Evolutionary conservation across 2,888 invertebrate genomes (phyloP).

Genomic region (Netelia melanura): DNA sequence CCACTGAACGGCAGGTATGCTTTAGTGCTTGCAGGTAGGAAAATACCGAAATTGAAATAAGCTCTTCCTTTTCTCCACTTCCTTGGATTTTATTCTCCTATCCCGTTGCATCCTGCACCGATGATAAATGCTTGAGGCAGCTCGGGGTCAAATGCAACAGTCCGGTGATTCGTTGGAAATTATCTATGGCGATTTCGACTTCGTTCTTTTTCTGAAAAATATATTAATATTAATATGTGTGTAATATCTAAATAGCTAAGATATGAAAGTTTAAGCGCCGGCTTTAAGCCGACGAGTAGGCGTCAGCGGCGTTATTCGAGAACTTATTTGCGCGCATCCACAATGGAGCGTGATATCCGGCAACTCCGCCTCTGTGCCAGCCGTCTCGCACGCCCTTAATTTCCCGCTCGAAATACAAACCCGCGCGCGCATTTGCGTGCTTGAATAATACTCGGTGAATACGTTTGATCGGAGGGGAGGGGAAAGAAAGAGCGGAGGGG

Average conservation of each 20-base stretch:
- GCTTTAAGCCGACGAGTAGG: constrained; percentile 68
- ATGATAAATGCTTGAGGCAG: no score
- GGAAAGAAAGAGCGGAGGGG: neutral
- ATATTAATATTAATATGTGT: neutral
- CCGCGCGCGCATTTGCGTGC: constrained; percentile 31
- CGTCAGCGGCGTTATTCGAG: constrained; percentile 74
- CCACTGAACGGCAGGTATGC: constrained; percentile 41
- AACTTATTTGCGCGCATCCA: constrained; percentile 81
- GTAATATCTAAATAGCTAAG: neutral
- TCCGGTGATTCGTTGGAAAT: no score
- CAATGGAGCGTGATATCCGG: constrained; percentile 82
- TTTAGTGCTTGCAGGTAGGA: constrained; percentile 30
- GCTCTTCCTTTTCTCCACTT: neutral
- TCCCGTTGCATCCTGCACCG: no score
- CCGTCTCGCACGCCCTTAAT: constrained; percentile 72
- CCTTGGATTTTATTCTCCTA: neutral
- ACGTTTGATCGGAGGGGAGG: neutral
- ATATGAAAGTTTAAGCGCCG: constrained; percentile 30
- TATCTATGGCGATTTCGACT: no score
- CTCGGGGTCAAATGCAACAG: no score
- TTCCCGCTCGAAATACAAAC: constrained; percentile 65
- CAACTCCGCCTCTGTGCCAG: constrained; percentile 80
- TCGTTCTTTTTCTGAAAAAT: no score
- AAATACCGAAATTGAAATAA: neutral
- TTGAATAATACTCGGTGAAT: neutral